Conservation (phyloP, 2,797 vertebrate genomes). For the Nyctalus aviator region DNA sequence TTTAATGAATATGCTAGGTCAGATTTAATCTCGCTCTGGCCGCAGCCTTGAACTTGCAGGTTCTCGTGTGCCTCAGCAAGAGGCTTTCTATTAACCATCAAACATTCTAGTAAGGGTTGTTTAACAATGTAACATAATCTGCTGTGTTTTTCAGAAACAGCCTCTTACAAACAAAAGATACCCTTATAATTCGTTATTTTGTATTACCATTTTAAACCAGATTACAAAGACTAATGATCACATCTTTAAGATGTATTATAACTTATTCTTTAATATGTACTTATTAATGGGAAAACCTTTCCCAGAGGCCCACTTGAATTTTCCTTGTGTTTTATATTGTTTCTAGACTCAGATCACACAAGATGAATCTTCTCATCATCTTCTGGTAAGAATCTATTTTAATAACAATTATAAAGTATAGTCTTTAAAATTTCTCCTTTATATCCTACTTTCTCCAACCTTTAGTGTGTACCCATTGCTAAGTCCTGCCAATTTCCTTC, state of each 20-base stretch:
- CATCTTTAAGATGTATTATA: conserved; percentile 19
- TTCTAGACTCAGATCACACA: conserved; percentile 79
- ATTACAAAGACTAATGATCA: conserved; percentile 11
- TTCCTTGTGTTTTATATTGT: conserved; percentile 70
- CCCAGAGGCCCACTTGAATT: conserved; percentile 66
- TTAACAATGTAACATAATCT: conserved; percentile 21
- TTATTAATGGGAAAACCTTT: conserved; percentile 70
- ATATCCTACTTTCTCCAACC: neutral
- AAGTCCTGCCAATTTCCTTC: neutral
- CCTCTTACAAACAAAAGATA: neutral
- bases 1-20: conserved; percentile 68
- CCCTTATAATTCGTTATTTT: conserved; percentile 46
- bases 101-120: neutral
- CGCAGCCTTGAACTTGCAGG: neutral
- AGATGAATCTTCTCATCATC: conserved; percentile 72
- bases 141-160: conserved; percentile 53
- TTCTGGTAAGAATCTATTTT: conserved; percentile 76
- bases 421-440: neutral
- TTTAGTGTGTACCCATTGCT: neutral
- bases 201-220: neutral
- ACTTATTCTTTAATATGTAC: conserved; percentile 33
- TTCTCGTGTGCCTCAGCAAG: conserved; percentile 8
- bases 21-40: conserved; percentile 71
- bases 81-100: neutral
- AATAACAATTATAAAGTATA: conserved; percentile 25